Conservation (phyloP, 2,797 vertebrate genomes). For the Sarcoramphus papa region DNA sequence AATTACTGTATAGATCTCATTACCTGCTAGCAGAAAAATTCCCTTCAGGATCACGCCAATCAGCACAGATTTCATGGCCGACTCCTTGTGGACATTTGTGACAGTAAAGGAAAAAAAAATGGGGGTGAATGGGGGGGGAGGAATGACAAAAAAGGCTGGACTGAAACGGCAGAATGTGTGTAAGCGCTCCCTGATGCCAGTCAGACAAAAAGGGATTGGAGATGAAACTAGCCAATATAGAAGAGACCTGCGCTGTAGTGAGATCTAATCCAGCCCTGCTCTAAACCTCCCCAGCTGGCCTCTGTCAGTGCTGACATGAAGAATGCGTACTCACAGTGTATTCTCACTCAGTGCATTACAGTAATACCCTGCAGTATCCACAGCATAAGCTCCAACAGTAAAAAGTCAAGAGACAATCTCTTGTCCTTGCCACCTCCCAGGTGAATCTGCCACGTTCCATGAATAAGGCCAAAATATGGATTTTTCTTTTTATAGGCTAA, state of each 20-base stretch:
- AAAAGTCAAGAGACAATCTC: background rate
- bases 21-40: constrained; percentile 76
- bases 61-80: constrained; percentile 64
- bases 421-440: background rate
- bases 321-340: constrained; percentile 70
- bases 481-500: background rate
- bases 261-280: constrained; percentile 73
- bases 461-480: background rate
- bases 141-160: background rate
- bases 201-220: constrained; percentile 76
- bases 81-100: constrained; percentile 42
- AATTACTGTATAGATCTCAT: background rate
- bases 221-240: constrained; percentile 59
- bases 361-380: background rate
- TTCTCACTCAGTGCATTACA: background rate
- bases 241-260: constrained; percentile 54
- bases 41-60: constrained; percentile 62
- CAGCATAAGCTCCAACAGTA: background rate
- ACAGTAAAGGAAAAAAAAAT: constrained; percentile 4
- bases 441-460: background rate
- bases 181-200: constrained; percentile 68
- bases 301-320: constrained; percentile 80
- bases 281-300: constrained; percentile 82
- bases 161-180: background rate
- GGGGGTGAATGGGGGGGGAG: background rate